phyloP scores from a whole-genome alignment of 2,113 vertebrate genomes.

The Malurus elegans region DNA sequence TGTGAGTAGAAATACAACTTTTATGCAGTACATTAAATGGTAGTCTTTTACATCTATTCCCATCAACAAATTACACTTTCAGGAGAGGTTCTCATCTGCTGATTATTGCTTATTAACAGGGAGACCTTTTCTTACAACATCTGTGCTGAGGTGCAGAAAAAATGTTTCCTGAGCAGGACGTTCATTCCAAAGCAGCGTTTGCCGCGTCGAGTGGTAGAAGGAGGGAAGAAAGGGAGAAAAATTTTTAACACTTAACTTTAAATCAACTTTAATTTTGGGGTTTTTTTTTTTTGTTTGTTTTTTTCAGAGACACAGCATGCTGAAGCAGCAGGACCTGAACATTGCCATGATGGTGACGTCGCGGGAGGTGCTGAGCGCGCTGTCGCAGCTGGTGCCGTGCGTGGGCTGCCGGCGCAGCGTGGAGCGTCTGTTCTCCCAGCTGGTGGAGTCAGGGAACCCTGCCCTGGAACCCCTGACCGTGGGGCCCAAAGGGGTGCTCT shows the following conservation, averaged over 20 bases:
- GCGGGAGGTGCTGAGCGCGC: constrained; percentile 85
- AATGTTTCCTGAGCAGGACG: accelerated
- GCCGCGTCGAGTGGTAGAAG: background rate
- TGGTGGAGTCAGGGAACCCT: constrained; percentile 91
- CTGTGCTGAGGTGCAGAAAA: background rate
- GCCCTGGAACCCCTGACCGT: constrained; percentile 92
- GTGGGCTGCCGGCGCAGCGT: constrained; percentile 96
- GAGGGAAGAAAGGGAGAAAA: background rate
- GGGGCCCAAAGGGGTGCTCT: constrained; percentile 88
- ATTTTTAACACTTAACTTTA: too few species aligned
- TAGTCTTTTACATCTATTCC: background rate
- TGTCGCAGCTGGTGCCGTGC: constrained; percentile 93
- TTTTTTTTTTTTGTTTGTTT: background rate
- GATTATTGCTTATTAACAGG: background rate
- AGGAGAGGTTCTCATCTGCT: background rate
- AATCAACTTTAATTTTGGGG: background rate
- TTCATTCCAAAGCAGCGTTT: background rate
- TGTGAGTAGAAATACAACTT: background rate
- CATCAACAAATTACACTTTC: background rate
- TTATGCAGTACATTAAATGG: background rate
- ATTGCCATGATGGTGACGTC: constrained; percentile 93
- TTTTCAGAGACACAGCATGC: constrained; percentile 86
- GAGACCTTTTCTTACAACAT: background rate
- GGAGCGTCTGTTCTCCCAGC: constrained; percentile 93
- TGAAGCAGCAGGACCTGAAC: constrained; percentile 89